Evolutionary conservation across 2,113 vertebrate genomes (phyloP).

Genomic region (Eupsittula cactorum): DNA sequence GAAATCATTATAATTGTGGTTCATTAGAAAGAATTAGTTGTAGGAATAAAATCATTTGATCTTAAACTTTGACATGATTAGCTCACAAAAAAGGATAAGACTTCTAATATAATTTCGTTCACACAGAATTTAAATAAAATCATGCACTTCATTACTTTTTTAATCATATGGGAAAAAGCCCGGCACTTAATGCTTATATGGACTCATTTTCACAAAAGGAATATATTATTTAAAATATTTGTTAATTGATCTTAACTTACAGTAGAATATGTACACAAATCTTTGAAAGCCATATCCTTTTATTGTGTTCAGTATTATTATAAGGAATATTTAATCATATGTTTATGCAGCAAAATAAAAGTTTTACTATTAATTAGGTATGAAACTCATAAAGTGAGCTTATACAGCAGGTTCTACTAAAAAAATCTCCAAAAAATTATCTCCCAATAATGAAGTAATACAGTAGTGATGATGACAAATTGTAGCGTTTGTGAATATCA

Average conservation of each 20-base stretch:
- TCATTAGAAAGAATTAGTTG: background rate
- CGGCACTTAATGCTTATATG: background rate
- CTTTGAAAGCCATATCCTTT: background rate
- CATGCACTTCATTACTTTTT: background rate
- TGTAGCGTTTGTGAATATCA: background rate
- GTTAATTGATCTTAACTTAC: background rate
- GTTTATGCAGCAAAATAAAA: background rate
- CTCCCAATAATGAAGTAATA: background rate
- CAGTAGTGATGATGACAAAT: background rate
- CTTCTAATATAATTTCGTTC: background rate
- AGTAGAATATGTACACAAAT: background rate
- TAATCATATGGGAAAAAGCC: background rate
- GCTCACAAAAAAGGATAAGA: background rate
- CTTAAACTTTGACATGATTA: background rate
- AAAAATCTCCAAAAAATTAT: background rate
- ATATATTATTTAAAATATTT: background rate
- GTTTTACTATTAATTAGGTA: background rate
- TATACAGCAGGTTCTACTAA: background rate
- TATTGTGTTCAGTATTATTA: background rate
- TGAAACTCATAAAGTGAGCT: background rate
- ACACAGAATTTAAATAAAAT: background rate
- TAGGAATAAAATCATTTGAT: background rate
- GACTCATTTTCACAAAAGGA: background rate
- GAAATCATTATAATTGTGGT: background rate
- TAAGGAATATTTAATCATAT: background rate